Evolutionary conservation across 1,140 invertebrate species (phyloP).

Genomic region (Drosophila suzukii): DNA sequence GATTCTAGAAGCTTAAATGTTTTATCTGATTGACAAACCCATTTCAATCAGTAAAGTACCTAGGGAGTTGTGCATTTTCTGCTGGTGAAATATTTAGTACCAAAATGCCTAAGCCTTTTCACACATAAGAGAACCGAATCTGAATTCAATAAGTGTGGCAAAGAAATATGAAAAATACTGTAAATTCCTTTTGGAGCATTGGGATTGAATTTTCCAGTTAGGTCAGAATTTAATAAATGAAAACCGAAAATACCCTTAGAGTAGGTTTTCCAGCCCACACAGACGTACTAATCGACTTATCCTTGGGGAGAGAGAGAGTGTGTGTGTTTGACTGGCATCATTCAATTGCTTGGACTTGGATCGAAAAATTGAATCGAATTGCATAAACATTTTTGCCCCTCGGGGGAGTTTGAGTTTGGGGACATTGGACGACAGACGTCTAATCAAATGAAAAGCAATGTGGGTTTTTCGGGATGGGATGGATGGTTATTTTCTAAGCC

Average conservation of each 20-base stretch:
- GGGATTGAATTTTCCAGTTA: conserved; percentile 8
- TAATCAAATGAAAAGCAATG: conserved; percentile 57
- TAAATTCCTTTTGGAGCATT: conserved; percentile 14
- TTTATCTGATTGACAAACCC: not conserved
- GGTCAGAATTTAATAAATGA: conserved; percentile 68
- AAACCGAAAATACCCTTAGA: conserved; percentile 50
- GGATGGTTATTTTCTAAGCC: conserved; percentile 61
- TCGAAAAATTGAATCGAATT: conserved; percentile 68
- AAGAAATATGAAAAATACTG: conserved; percentile 31
- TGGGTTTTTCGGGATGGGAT: conserved; percentile 1
- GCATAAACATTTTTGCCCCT: conserved; percentile 64
- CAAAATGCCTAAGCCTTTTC: conserved; percentile 16
- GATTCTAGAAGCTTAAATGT: not conserved
- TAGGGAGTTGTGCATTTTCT: conserved; percentile 10
- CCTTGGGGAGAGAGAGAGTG: conserved; percentile 6
- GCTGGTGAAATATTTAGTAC: conserved; percentile 4
- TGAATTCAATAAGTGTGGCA: conserved; percentile 12
- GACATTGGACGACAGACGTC: conserved; percentile 33
- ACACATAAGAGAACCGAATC: conserved; percentile 9
- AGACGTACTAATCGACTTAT: conserved; percentile 34
- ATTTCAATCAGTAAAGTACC: conserved; percentile 15
- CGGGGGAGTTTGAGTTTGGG: conserved; percentile 30
- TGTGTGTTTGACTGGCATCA: conserved; percentile 24
- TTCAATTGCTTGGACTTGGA: conserved; percentile 40
- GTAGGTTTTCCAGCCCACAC: conserved; percentile 25